Evolutionary conservation across 2,113 vertebrate genomes (phyloP).

Genomic region (Mustelus asterias): DNA sequence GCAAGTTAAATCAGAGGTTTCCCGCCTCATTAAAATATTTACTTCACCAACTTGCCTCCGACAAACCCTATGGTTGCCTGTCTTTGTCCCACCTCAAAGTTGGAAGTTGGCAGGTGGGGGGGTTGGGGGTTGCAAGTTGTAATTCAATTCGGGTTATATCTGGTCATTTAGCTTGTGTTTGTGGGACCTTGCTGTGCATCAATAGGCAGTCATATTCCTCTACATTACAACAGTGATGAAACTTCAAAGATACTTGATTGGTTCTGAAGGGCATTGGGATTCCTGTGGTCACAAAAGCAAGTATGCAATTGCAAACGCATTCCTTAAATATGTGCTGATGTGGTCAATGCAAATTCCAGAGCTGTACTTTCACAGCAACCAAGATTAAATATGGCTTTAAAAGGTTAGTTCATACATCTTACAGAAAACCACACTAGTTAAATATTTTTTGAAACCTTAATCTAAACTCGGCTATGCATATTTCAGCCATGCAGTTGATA

Average conservation of each 20-base stretch:
- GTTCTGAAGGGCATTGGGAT: neutral
- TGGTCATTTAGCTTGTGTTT: neutral
- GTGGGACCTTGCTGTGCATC: neutral
- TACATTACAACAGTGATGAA: neutral
- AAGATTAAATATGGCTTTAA: neutral
- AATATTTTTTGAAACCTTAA: neutral
- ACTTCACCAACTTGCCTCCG: too few relatives aligned
- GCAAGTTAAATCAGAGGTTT: too few relatives aligned
- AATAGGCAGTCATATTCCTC: neutral
- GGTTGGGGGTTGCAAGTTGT: neutral
- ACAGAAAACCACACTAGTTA: neutral
- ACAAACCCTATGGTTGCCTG: too few relatives aligned
- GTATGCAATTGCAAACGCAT: neutral
- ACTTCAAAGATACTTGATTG: neutral
- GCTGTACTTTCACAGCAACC: neutral
- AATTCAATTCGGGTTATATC: neutral
- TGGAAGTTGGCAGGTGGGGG: too few relatives aligned
- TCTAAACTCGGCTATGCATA: neutral
- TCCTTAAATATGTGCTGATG: neutral
- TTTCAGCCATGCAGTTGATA: neutral
- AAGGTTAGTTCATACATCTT: neutral
- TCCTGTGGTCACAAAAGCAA: neutral
- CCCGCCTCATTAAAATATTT: too few relatives aligned
- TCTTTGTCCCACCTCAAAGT: too few relatives aligned
- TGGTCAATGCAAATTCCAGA: neutral